Conservation (phyloP, 2,797 vertebrate genomes). For the Pitangus sulphuratus region DNA sequence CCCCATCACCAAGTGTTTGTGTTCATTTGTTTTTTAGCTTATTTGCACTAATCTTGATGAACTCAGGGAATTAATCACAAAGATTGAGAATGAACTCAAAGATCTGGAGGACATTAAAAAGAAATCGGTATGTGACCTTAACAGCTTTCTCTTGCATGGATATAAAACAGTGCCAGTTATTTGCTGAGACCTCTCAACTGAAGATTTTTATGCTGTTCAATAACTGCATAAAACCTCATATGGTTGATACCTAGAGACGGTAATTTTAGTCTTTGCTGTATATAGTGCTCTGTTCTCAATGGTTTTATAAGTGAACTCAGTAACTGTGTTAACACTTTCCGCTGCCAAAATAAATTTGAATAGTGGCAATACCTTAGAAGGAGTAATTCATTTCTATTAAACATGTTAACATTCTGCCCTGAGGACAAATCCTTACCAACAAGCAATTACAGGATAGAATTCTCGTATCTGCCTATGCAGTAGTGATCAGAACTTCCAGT, state of each 20-base stretch:
- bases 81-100: conserved; percentile 94
- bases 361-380: neutral
- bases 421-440: neutral
- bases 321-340: neutral
- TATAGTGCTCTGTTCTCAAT: conserved; percentile 37
- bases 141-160: conserved; percentile 67
- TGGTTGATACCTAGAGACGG: conserved; percentile 7
- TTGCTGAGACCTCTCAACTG: conserved; percentile 43
- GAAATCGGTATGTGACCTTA: conserved; percentile 90
- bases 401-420: neutral
- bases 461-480: neutral
- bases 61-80: conserved; percentile 93
- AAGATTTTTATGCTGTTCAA: conserved; percentile 9
- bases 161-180: conserved; percentile 64
- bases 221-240: conserved; percentile 48
- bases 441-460: neutral
- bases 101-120: conserved; percentile 93
- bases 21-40: conserved; percentile 85
- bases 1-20: conserved; percentile 73
- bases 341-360: neutral
- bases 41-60: conserved; percentile 96
- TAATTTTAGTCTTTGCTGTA: conserved; percentile 35
- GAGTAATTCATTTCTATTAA: neutral
- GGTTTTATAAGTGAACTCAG: neutral
- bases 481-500: neutral